Evolutionary conservation across 2,888 invertebrate genomes (phyloP), one percentile per base, ranked within the genome.

Genomic region (Amphipoea oculea): DNA sequence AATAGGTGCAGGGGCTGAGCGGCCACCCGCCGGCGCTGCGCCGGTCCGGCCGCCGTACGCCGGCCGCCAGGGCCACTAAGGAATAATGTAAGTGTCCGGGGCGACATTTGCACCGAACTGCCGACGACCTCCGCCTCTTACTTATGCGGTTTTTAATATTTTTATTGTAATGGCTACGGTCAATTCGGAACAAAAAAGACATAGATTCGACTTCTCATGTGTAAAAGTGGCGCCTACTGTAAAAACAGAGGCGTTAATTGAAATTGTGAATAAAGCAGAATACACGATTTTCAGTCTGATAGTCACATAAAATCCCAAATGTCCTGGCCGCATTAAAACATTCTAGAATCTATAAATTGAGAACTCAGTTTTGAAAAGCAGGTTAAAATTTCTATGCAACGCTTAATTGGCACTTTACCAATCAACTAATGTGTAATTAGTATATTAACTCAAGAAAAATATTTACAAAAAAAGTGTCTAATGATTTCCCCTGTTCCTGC

Each of bases 151-250:
- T 97, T 97, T 97, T 97, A 96, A 97, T 97, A 97, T 97, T 97
- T 97, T 97, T 97, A 98, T 97, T 97, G 97, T 97, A 97, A 97
- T 97, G 92, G 95, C 92, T 91, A 91, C 91, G 94, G 94, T 92
- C 95, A 95, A 92, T 92, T 82, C 82, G 81, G 94, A 82, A 93
- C 92, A 92, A 82, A 81, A 86, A 90, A 84, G 82, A 75, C 63
- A 83, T 94, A 81, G 95, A 94, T 81, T 57, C 57, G 81, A 60
- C 9, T 67, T 69, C 29, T 66, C 70, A 9, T 57, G 60, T 42
- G 20, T 29, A 54, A 66, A 54, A 36, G 11, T 45, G n/a, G 9
- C 36, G 20, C 36, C 60, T 51, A 45, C 36, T 77, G 12, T n/a
- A 68, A 23, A 67, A 48, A 40, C 23, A 23, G 14, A 54, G 7